Evolutionary conservation across 2,113 vertebrate species (phyloP), one percentile per base, ranked within the genome.

Genomic region (Ondatra zibethicus): DNA sequence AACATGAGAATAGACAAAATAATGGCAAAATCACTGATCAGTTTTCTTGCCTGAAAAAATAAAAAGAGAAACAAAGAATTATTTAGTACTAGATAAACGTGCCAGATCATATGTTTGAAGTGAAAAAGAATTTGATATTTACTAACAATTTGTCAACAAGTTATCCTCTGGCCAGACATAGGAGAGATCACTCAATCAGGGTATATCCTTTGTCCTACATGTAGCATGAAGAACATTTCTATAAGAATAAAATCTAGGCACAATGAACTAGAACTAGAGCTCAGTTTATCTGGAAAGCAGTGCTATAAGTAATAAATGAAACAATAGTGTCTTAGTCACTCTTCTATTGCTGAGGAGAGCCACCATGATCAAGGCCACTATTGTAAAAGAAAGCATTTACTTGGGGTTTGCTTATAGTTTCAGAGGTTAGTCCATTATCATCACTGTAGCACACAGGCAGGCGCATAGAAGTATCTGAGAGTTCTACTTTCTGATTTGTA

Each of bases 11-110:
- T 99, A 95, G 99, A 99, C 98, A 99, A 97, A 96, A 99, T 99
- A 98, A 99, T 99, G 98, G 99, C 99, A 96, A 99, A 99, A 98
- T 99, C 99, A 97, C 99, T 99, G 98, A 99, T 99, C 85, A 99
- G 99, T 93, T 99, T 99, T 95, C 99, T 99, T 97, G 99, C 99
- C 99, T 99, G 97, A 23, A 94, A 96, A 42, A 92, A 96, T 0
- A 13, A 95, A 96, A 23, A 33, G 88, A 78, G 86, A 97, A 14
- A 29, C 1, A 12, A 0, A 0, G 55, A 45, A 77, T 1, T 10
- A 0, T 19, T 82, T 88, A 94, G 61, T 33, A 65, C 0, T 66
- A 55, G 21, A 45, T 47, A 55, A 3, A 42, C 7, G 52, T 19
- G 81, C 52, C 29, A 9, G n/a, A 0, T 0, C 65, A 68, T 50